Evolutionary conservation across 2,113 vertebrate species (phyloP).

Genomic region (Mixornis gularis): DNA sequence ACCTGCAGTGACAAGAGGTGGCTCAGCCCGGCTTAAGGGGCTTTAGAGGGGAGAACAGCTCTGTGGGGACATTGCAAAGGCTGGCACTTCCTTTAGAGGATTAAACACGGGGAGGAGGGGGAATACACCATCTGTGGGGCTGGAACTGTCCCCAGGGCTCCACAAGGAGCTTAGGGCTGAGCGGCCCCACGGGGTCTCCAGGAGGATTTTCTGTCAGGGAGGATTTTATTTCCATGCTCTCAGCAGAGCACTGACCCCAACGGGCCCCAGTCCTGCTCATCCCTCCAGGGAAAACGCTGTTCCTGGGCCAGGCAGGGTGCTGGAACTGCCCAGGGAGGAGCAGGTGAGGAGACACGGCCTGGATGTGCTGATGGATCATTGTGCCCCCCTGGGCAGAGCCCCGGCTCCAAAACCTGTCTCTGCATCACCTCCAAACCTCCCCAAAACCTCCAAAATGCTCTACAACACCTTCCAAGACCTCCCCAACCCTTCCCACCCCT

Average conservation of each 20-base stretch:
- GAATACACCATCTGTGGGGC: neutral
- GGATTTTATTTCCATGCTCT: neutral
- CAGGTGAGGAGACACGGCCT: neutral
- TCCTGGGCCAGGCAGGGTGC: neutral
- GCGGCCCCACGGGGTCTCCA: neutral
- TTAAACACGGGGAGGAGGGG: neutral
- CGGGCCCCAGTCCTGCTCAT: fast-evolving
- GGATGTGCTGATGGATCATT: fast-evolving
- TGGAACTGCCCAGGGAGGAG: neutral
- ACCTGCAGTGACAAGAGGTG: neutral
- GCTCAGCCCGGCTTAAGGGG: neutral
- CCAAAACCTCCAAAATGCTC: neutral
- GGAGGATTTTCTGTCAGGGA: neutral
- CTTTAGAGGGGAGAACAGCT: neutral
- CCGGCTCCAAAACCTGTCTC: neutral
- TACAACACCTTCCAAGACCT: too few species aligned
- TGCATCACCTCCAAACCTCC: too few species aligned
- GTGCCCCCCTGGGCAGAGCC: neutral
- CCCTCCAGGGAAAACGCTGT: fast-evolving
- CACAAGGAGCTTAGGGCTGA: neutral
- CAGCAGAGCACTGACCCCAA: fast-evolving
- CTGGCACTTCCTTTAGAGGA: neutral
- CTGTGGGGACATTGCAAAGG: neutral
- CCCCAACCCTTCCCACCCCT: neutral
- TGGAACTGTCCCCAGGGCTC: neutral